These are phyloP conservation scores for Bombus sylvicola DNA, from an alignment of 1,140 invertebrate species.

Conservation along the genomic window DNA sequence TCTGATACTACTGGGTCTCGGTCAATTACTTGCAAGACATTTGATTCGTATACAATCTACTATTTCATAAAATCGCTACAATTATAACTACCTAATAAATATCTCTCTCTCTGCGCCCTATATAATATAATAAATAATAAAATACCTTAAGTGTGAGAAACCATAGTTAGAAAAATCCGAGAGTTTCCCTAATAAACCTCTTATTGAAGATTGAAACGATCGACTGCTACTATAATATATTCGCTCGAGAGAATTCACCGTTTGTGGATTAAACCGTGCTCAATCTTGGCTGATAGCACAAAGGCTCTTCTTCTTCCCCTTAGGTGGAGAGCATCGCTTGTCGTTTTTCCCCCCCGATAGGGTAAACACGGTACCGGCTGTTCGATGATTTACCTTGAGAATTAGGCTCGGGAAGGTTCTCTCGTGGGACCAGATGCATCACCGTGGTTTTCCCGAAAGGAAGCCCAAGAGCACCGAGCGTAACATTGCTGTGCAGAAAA, in stretches of 20 bases:
- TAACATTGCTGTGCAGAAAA: constrained; percentile 99
- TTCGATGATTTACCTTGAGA: constrained; percentile 91
- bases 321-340: background rate
- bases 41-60: too few species aligned
- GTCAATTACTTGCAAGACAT: too few species aligned
- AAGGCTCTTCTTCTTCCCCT: background rate
- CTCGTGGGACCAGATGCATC: constrained; percentile 99
- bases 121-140: too few species aligned
- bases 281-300: background rate
- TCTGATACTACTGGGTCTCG: too few species aligned
- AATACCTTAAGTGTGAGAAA: too few species aligned
- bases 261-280: background rate
- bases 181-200: too few species aligned
- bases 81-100: too few species aligned
- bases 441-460: constrained; percentile 98
- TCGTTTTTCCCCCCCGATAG: background rate
- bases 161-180: too few species aligned
- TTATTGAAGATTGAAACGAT: background rate
- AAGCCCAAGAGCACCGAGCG: constrained; percentile 97
- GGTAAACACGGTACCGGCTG: background rate
- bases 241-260: background rate
- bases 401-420: constrained; percentile 99
- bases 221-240: background rate
- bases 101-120: too few species aligned
- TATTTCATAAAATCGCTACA: too few species aligned